These are phyloP conservation scores for Punctoribates punctum DNA, from an alignment of 2,888 invertebrate genomes.

Conservation along the genomic window DNA sequence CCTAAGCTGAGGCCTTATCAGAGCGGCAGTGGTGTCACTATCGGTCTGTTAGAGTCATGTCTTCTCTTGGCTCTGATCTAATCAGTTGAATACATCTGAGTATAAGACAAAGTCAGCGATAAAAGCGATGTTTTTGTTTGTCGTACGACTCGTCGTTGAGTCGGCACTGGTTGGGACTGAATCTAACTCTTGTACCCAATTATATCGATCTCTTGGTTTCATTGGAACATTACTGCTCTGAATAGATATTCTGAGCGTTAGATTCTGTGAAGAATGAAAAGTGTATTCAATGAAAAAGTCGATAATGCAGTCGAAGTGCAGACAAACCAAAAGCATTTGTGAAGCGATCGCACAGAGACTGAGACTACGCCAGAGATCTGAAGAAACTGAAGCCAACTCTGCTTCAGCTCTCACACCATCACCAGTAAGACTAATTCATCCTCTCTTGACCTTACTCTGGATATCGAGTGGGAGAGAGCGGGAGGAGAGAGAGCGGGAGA, in stretches of 20 bases:
- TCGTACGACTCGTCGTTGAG: neutral
- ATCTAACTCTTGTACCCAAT: constrained; percentile 17
- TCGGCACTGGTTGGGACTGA: constrained; percentile 11
- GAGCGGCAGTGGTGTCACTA: too few relatives aligned
- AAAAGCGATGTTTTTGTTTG: neutral
- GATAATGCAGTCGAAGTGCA: constrained; percentile 23
- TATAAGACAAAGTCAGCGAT: neutral
- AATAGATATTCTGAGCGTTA: constrained; percentile 22
- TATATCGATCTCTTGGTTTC: constrained; percentile 17
- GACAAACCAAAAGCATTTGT: neutral
- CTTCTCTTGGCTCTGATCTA: neutral
- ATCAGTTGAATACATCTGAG: neutral
- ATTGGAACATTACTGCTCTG: constrained; percentile 4
- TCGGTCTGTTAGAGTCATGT: too few relatives aligned
- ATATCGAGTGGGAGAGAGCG: neutral
- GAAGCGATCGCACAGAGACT: neutral
- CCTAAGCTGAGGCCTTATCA: too few relatives aligned
- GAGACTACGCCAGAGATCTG: neutral
- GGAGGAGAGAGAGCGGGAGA: neutral
- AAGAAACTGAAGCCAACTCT: neutral
- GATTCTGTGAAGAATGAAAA: neutral
- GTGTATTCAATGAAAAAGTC: constrained; percentile 12
- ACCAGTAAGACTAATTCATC: too few relatives aligned
- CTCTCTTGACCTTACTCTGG: neutral
- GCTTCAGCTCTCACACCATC: neutral